These are phyloP conservation scores for Leptoclinus maculatus DNA, from an alignment of 2,797 vertebrate species.

Conservation along the genomic window DNA sequence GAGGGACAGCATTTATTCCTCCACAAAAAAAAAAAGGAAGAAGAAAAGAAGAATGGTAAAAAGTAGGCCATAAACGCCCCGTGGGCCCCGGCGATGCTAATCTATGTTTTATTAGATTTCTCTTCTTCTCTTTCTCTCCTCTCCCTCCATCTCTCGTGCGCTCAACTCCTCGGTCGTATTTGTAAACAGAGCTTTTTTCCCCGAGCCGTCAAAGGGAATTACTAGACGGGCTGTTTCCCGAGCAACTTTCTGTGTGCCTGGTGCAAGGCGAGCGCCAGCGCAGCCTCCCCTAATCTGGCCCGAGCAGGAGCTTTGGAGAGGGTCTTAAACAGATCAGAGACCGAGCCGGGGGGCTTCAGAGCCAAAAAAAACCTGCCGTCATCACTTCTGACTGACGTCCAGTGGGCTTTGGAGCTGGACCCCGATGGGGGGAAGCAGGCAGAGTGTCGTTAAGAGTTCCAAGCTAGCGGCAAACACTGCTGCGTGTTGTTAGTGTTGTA, in stretches of 20 bases:
- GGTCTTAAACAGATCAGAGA: constrained; percentile 79
- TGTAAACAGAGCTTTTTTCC: constrained; percentile 82
- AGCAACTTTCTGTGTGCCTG: constrained; percentile 57
- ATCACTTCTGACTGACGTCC: constrained; percentile 55
- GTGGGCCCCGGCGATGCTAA: constrained; percentile 78
- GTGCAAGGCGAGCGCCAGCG: constrained; percentile 40
- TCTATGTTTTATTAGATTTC: constrained; percentile 86
- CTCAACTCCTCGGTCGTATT: constrained; percentile 70
- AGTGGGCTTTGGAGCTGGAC: constrained; percentile 46
- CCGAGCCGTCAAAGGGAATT: constrained; percentile 78
- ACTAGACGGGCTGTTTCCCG: constrained; percentile 73
- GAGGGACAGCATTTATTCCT: constrained; percentile 70
- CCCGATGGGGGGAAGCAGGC: constrained; percentile 7
- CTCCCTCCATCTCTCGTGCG: constrained; percentile 43
- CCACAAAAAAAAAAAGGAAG: constrained; percentile 36
- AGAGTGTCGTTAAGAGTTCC: background rate
- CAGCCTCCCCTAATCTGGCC: constrained; percentile 72
- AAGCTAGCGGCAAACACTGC: background rate
- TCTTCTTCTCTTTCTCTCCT: constrained; percentile 44
- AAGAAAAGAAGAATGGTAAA: constrained; percentile 72
- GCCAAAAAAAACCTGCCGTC: constrained; percentile 68
- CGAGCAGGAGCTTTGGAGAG: constrained; percentile 64
- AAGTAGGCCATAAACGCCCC: constrained; percentile 85
- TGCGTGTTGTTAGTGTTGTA: background rate
- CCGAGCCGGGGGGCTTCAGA: constrained; percentile 44